A percentile compares a stretch with the other conserved stretches of the same genome.
Conservation (phyloP, 2,113 vertebrate species). For the Panurus biarmicus region DNA sequence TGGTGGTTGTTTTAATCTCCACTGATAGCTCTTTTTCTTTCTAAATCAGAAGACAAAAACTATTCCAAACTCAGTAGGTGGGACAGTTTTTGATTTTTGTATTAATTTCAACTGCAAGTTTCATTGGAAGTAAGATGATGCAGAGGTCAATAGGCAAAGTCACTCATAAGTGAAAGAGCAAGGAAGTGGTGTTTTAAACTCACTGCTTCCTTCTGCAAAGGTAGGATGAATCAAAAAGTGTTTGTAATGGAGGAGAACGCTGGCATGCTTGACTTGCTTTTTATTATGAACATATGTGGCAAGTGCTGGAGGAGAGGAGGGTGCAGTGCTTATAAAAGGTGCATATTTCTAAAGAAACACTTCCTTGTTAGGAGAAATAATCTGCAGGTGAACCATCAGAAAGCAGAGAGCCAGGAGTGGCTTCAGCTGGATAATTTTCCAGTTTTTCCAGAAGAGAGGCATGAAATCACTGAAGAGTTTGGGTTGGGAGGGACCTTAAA, state of each 20-base stretch:
- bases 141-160: background rate
- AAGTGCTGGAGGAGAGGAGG: background rate
- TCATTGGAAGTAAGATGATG: background rate
- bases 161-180: constrained; percentile 12
- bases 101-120: background rate
- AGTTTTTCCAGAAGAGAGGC: background rate
- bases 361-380: background rate
- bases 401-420: background rate
- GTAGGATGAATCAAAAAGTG: background rate
- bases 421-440: background rate
- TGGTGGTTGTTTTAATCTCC: background rate
- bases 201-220: background rate
- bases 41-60: background rate
- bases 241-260: background rate
- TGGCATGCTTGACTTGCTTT: background rate
- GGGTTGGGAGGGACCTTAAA: background rate
- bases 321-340: background rate
- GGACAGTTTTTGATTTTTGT: background rate
- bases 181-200: background rate
- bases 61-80: background rate
- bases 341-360: background rate
- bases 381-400: background rate
- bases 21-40: background rate
- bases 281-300: background rate
- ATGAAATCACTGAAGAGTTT: background rate